Evolutionary conservation across 2,888 invertebrate species (phyloP).

Genomic region (Oscheius sp.): DNA sequence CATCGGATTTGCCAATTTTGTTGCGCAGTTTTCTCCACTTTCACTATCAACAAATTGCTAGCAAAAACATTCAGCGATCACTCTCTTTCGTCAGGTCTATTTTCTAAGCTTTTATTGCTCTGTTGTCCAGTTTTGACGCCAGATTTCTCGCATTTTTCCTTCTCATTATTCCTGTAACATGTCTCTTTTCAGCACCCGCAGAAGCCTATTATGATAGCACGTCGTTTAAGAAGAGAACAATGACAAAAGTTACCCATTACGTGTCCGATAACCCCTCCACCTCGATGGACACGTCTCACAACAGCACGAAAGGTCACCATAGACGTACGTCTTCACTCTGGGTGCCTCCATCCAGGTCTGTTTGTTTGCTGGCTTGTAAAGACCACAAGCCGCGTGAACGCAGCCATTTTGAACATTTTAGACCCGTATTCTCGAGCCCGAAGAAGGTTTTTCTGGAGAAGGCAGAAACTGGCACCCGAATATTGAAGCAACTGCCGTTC

Average conservation of each 20-base stretch:
- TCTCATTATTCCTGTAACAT: not conserved
- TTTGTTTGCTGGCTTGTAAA: constrained; percentile 2
- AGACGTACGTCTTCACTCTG: constrained; percentile 61
- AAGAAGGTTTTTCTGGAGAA: constrained; percentile 56
- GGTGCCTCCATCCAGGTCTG: constrained; percentile 47
- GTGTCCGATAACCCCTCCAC: constrained; percentile 28
- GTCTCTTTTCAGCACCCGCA: not conserved
- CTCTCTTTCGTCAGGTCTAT: too few species aligned
- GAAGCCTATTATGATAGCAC: constrained; percentile 6
- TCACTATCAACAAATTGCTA: not conserved
- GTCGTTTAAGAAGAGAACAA: constrained; percentile 4
- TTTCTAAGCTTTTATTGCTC: not conserved
- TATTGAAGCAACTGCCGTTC: constrained; percentile 52
- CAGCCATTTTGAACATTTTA: constrained; percentile 30
- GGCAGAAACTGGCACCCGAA: constrained; percentile 59
- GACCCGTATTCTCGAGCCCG: constrained; percentile 58
- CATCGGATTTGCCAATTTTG: not conserved
- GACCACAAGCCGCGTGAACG: not conserved
- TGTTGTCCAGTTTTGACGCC: not conserved
- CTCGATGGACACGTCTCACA: not conserved
- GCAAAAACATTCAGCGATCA: too few species aligned
- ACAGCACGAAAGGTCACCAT: constrained; percentile 55
- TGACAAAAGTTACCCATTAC: constrained; percentile 11
- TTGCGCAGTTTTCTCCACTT: not conserved
- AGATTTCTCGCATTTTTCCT: not conserved